phyloP scores from a whole-genome alignment of 1,140 invertebrate genomes.

The Drosophila ananassae region DNA sequence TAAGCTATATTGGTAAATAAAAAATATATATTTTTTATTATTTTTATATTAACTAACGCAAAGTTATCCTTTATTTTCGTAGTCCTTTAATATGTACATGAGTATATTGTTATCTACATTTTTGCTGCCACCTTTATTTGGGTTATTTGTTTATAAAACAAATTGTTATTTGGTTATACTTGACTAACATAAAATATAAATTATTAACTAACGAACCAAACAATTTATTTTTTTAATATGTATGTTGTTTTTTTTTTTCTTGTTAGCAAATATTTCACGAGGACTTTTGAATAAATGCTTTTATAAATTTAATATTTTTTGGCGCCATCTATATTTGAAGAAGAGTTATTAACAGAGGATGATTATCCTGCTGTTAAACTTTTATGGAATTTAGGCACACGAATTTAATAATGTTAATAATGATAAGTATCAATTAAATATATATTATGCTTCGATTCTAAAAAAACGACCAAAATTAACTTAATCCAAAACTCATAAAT shows the following conservation, averaged over 20 bases:
- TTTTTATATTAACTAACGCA: too few relatives aligned
- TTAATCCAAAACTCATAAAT: background rate
- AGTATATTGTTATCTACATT: background rate
- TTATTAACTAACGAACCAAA: background rate
- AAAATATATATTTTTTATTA: too few relatives aligned
- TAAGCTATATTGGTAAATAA: too few relatives aligned
- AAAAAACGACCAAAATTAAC: background rate
- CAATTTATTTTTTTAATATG: too few relatives aligned
- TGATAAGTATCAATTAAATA: background rate
- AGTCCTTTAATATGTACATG: too few relatives aligned
- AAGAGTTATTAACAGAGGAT: background rate
- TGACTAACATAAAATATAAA: background rate
- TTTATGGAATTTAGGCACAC: background rate
- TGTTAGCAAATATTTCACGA: too few relatives aligned
- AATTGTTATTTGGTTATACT: too few relatives aligned
- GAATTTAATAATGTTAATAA: too few relatives aligned
- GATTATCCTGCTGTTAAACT: constrained; percentile 2
- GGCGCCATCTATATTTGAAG: constrained; percentile 1
- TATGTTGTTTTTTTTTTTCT: too few relatives aligned
- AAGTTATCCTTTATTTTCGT: too few relatives aligned
- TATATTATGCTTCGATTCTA: background rate
- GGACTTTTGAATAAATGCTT: too few relatives aligned
- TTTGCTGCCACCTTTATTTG: background rate
- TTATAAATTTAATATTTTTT: background rate
- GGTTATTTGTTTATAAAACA: background rate